Conservation (phyloP, 2,888 invertebrate species). For the Tolmerus cingulatus region DNA sequence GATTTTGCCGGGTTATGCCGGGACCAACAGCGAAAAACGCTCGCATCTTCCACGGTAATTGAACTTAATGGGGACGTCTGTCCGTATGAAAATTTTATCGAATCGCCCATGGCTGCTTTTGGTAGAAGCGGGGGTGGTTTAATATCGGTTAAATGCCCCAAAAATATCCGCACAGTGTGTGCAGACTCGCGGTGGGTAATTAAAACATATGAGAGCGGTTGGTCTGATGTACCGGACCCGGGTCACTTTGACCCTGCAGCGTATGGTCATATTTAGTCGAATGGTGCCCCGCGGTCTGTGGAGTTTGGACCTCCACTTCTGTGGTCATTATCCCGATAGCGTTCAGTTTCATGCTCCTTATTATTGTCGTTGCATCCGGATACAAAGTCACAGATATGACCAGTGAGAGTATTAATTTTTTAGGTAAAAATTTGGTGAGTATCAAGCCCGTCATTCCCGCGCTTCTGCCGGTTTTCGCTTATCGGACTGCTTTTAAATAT, state of each 20-base stretch:
- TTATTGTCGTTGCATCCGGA: not conserved
- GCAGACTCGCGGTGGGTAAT: not conserved
- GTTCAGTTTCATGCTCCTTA: conserved; percentile 3
- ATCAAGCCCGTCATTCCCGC: not conserved
- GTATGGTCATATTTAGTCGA: not conserved
- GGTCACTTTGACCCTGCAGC: not conserved
- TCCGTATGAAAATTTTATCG: conserved; percentile 3
- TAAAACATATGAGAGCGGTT: not conserved
- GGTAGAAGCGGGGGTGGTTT: not conserved
- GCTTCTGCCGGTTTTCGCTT: not conserved
- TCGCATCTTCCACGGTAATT: not conserved
- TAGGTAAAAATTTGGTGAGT: not conserved
- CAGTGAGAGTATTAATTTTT: not conserved
- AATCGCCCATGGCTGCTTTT: not conserved
- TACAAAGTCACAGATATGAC: not conserved
- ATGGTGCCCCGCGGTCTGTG: not conserved
- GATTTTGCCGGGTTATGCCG: not conserved
- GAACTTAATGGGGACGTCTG: not conserved
- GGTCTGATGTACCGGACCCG: not conserved
- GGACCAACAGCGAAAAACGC: not conserved
- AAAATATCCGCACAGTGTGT: not conserved
- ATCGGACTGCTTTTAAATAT: not conserved
- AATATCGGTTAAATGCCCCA: not conserved
- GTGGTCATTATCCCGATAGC: not conserved
- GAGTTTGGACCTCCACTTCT: not conserved